Conservation (phyloP, 2,888 invertebrate genomes). For the Apamea crenata region DNA sequence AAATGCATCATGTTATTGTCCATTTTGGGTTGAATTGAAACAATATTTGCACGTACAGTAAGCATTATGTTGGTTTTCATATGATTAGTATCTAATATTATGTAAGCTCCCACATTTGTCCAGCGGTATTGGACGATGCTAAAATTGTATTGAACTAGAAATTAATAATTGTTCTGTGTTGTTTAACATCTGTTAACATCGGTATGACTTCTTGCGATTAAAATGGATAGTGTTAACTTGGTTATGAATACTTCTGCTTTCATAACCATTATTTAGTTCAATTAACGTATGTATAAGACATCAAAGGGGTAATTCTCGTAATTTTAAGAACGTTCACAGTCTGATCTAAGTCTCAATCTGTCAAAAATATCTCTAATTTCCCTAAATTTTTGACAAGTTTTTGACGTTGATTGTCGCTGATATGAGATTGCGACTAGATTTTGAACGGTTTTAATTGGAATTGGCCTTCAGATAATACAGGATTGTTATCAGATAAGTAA, state of each 20-base stretch:
- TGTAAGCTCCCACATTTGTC: slow-evolving; percentile 26
- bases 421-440: too few species aligned
- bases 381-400: too few species aligned
- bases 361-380: too few species aligned
- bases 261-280: not conserved
- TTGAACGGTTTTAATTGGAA: not conserved
- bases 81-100: slow-evolving; percentile 39
- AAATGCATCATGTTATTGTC: slow-evolving; percentile 32
- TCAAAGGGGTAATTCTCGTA: too few species aligned
- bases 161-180: not conserved
- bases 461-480: not conserved
- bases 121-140: slow-evolving; percentile 16
- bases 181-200: not conserved
- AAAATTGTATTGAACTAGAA: slow-evolving; percentile 9
- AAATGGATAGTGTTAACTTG: not conserved
- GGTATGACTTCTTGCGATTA: not conserved
- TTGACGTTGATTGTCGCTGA: too few species aligned
- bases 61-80: slow-evolving; percentile 35
- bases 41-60: slow-evolving; percentile 7
- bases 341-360: too few species aligned
- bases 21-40: slow-evolving; percentile 16
- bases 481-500: not conserved
- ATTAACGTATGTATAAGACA: not conserved
- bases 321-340: too few species aligned
- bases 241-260: not conserved